Evolutionary conservation across 1,140 invertebrate genomes (phyloP), one percentile per base, ranked within the genome.

Genomic region (Lucilia sericata): DNA sequence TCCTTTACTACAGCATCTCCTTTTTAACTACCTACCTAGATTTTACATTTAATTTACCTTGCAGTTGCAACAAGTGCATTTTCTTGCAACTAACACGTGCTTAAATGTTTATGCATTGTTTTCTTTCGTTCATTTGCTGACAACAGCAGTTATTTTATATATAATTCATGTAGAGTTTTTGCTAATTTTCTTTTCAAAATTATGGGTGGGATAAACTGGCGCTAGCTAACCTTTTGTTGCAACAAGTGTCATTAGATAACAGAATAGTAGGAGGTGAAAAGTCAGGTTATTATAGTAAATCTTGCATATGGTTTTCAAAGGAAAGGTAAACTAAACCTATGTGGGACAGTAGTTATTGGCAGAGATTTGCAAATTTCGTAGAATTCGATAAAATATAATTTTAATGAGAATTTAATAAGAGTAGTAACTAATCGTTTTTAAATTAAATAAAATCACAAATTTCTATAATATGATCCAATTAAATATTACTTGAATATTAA

Each of bases 11-110:
- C n/a, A n/a, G n/a, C n/a, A n/a, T n/a, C n/a, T n/a, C n/a, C n/a
- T 30, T 30, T 30, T 30, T 30, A 30, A 30, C 1, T 3, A 30
- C 25, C 25, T 30, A 30, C 25, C 25, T 30, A 30, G 1, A 30
- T 30, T 30, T 30, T 3, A 2, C 1, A 30, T 30, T 30, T 30
- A 1, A 2, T 30, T 30, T n/a, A 60, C 14, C 55, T 60, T 60
- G 55, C 14, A 17, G n/a, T n/a, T 60, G 55, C 55, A 60, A 60
- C 55, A 60, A 60, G 55, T 60, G 55, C 55, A 60, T n/a, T 60
- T 17, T n/a, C 5, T 60, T 60, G 17, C 55, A 60, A 7, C 14
- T 60, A 60, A 60, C 55, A 60, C 55, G 55, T 60, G 55, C 55
- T 60, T 12, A 17, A 42, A 60, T 60, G 55, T 60, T 17, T 17